Evolutionary conservation across 1,140 invertebrate genomes (phyloP).

Genomic region (Chrysopa pallens): DNA sequence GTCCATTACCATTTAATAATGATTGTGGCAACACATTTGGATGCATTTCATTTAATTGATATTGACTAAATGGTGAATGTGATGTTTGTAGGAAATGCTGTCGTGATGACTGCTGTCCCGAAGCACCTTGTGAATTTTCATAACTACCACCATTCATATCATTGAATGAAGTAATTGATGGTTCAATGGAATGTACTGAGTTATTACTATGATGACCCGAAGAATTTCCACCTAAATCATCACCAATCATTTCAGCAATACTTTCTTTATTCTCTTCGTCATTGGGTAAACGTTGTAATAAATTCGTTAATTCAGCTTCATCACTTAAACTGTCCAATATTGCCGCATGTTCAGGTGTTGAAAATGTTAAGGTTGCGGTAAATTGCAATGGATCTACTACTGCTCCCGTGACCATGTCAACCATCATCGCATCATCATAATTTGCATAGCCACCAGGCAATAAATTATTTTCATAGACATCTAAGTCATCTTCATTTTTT

Average conservation of each 20-base stretch:
- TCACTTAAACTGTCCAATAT: conserved; percentile 49
- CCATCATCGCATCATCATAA: conserved; percentile 62
- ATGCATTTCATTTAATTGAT: conserved; percentile 12
- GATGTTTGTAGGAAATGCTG: conserved; percentile 18
- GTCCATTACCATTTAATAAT: conserved; percentile 6
- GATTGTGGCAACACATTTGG: conserved; percentile 46
- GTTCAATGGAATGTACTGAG: not conserved
- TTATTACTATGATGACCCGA: not conserved
- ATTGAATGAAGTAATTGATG: conserved; percentile 5
- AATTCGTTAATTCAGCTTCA: conserved; percentile 51
- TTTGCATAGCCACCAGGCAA: conserved; percentile 40
- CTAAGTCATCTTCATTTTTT: conserved; percentile 59
- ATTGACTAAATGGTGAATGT: conserved; percentile 21
- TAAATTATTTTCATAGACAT: conserved; percentile 41
- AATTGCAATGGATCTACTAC: conserved; percentile 66
- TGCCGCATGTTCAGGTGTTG: conserved; percentile 52
- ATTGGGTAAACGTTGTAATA: conserved; percentile 42
- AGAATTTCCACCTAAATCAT: conserved; percentile 15
- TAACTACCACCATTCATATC: conserved; percentile 7
- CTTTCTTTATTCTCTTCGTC: conserved; percentile 39
- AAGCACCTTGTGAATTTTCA: conserved; percentile 24
- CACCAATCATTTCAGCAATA: conserved; percentile 27
- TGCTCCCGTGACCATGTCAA: conserved; percentile 52
- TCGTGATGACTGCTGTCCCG: conserved; percentile 19
- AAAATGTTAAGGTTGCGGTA: conserved; percentile 60